A percentile compares a stretch with the other conserved stretches of the same genome.
These are phyloP conservation scores for Drosophila tani DNA, from an alignment of 1,140 invertebrate genomes.

Conservation along the genomic window DNA sequence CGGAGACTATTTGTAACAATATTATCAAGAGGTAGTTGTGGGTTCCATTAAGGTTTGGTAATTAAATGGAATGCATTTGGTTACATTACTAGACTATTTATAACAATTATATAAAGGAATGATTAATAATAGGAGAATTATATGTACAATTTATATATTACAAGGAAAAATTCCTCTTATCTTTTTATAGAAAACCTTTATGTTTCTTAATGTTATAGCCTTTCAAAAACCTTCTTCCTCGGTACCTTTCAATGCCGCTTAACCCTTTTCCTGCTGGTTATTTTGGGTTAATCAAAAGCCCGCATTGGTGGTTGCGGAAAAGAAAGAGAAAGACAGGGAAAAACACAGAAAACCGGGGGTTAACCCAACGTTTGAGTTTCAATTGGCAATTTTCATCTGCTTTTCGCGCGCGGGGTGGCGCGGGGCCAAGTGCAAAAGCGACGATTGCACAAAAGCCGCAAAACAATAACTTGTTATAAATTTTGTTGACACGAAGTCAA, in stretches of 20 bases:
- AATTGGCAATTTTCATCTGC: constrained; percentile 41
- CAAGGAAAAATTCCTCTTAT: no score
- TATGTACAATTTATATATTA: no score
- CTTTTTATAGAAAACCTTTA: no score
- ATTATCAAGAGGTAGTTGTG: neutral
- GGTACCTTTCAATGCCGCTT: no score
- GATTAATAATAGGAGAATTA: neutral
- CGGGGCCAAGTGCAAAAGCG: constrained; percentile 50
- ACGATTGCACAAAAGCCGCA: constrained; percentile 45
- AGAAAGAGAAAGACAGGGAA: neutral
- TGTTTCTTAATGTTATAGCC: no score
- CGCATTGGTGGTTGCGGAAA: neutral
- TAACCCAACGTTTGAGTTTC: neutral
- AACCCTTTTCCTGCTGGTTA: constrained; percentile 8
- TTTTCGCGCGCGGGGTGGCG: constrained; percentile 8
- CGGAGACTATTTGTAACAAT: constrained; percentile 7
- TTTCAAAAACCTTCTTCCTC: no score
- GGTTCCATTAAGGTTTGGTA: constrained; percentile 1
- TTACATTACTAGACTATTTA: neutral
- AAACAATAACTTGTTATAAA: constrained; percentile 69
- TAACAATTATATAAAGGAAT: neutral
- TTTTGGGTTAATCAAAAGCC: constrained; percentile 21
- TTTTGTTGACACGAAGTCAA: constrained; percentile 79
- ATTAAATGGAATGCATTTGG: neutral
- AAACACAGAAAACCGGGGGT: neutral